Percentiles rank a stretch among this genome's conserved stretches.
These are phyloP conservation scores for Schizothorax lantsangensis DNA, from an alignment of 2,797 vertebrate species.

Conservation along the genomic window DNA sequence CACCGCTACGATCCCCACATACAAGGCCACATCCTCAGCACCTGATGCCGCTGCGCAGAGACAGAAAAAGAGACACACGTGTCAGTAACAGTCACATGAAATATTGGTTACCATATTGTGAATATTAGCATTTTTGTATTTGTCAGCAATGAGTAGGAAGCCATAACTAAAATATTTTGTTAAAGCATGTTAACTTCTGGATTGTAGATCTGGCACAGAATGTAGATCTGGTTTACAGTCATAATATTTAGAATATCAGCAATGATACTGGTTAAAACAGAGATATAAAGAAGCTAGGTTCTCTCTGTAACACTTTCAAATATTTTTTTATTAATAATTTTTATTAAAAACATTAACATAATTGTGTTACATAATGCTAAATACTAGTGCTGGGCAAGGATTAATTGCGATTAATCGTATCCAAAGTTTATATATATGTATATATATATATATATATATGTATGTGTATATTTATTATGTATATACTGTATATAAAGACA, in stretches of 20 bases:
- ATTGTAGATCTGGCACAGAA: neutral
- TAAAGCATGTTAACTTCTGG: neutral
- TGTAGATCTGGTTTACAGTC: neutral
- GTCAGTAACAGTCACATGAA: neutral
- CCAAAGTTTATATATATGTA: too few relatives aligned
- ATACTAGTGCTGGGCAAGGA: too few relatives aligned
- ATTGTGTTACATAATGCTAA: neutral
- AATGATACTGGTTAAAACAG: neutral
- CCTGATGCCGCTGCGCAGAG: slow-evolving; percentile 79
- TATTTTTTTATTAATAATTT: neutral
- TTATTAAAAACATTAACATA: too few relatives aligned
- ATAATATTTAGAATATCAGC: neutral
- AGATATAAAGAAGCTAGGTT: neutral
- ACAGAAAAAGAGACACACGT: slow-evolving; percentile 9
- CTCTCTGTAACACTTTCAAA: neutral
- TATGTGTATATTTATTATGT: too few relatives aligned
- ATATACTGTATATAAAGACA: too few relatives aligned
- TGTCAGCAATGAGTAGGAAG: neutral
- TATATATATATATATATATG: too few relatives aligned
- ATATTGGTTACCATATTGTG: neutral
- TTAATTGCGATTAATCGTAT: too few relatives aligned
- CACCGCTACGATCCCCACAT: slow-evolving; percentile 93
- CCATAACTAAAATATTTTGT: neutral
- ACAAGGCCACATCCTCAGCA: slow-evolving; percentile 92
- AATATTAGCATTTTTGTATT: neutral